phyloP scores from a whole-genome alignment of 2,113 vertebrate species.

The Pterocles orientalis region DNA sequence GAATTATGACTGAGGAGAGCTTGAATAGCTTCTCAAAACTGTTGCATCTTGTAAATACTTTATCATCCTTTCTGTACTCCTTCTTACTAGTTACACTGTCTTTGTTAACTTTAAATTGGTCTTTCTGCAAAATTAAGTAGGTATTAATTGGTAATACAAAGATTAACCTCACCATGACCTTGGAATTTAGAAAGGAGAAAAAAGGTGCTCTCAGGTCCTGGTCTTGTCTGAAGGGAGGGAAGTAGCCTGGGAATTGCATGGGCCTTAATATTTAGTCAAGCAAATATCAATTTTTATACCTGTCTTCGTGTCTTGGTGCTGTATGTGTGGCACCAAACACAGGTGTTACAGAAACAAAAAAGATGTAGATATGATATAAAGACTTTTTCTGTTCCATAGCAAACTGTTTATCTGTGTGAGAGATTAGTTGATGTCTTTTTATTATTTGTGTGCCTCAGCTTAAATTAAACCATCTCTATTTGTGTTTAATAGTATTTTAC shows the following conservation, averaged over 20 bases:
- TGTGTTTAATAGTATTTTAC: background rate
- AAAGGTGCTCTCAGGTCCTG: background rate
- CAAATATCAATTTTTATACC: background rate
- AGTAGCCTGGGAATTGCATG: background rate
- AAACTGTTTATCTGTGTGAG: background rate
- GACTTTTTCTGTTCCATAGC: background rate
- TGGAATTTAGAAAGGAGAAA: background rate
- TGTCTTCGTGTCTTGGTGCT: background rate
- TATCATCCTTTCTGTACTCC: background rate
- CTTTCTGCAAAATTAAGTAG: constrained; percentile 2
- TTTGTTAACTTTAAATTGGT: background rate
- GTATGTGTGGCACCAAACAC: background rate
- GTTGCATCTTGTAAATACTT: background rate
- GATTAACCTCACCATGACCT: background rate
- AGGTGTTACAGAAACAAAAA: background rate
- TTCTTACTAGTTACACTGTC: background rate
- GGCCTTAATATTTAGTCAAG: background rate
- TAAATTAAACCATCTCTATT: background rate
- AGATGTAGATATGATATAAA: background rate
- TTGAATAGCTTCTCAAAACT: background rate
- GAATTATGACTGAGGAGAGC: background rate
- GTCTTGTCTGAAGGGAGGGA: background rate
- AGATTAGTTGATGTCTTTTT: background rate
- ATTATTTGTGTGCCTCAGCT: background rate
- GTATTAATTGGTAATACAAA: background rate